A percentile compares a stretch with the other conserved stretches of the same genome.
These are phyloP conservation scores for Ornithorhynchus anatinus DNA, from an alignment of 2,113 vertebrate genomes.

Conservation along the genomic window DNA sequence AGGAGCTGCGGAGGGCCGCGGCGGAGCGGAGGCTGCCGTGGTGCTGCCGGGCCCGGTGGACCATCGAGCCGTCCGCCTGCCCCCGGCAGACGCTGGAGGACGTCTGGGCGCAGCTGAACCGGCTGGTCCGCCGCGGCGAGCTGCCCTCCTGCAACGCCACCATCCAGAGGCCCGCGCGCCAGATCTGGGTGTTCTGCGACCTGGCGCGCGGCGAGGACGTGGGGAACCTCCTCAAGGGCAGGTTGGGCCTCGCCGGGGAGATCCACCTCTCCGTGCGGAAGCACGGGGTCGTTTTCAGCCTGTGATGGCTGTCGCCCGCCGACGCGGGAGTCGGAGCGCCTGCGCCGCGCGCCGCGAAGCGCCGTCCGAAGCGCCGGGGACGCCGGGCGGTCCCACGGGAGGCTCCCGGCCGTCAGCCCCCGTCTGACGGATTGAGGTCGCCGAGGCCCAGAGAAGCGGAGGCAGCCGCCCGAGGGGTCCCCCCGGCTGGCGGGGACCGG, in stretches of 20 bases:
- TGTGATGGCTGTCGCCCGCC: too few species aligned
- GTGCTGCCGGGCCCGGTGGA: constrained; percentile 86
- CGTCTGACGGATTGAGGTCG: too few species aligned
- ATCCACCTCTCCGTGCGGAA: constrained; percentile 81
- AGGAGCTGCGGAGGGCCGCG: constrained; percentile 65
- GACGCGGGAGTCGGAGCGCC: too few species aligned
- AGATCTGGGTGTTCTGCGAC: constrained; percentile 97
- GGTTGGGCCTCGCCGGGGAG: constrained; percentile 78
- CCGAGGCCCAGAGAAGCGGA: too few species aligned
- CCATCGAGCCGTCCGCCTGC: constrained; percentile 76
- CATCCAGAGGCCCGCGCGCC: constrained; percentile 78
- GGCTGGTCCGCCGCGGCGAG: constrained; percentile 62
- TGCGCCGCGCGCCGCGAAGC: too few species aligned
- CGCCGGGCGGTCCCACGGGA: too few species aligned
- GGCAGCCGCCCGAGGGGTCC: too few species aligned
- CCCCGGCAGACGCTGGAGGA: constrained; percentile 76
- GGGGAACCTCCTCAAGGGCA: constrained; percentile 79
- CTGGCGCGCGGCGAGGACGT: constrained; percentile 83
- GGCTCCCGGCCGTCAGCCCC: too few species aligned
- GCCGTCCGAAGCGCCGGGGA: too few species aligned
- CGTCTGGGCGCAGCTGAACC: constrained; percentile 80
- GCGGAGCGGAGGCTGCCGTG: constrained; percentile 76
- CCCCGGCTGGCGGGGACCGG: too few species aligned
- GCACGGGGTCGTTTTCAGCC: constrained; percentile 80
- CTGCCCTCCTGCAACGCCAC: constrained; percentile 90